phyloP scores from a whole-genome alignment of 2,113 vertebrate genomes.

The Catharus minimus region DNA sequence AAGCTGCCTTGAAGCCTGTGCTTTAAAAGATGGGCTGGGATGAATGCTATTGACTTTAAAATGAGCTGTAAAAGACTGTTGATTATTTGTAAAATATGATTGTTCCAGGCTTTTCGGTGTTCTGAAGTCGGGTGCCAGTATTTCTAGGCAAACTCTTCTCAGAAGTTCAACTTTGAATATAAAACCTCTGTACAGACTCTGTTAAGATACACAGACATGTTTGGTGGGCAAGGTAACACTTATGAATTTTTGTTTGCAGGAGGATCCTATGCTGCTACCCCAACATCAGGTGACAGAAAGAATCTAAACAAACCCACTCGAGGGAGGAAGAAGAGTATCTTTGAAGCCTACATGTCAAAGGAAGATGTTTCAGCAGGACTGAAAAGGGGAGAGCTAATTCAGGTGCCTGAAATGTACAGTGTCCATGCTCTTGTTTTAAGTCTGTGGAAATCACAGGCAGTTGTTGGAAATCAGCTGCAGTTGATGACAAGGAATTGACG shows the following conservation, averaged over 20 bases:
- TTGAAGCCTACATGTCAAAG: slow-evolving; percentile 86
- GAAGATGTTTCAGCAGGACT: slow-evolving; percentile 89
- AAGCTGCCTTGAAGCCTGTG: slow-evolving; percentile 28
- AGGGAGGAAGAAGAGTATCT: slow-evolving; percentile 85
- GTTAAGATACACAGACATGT: neutral
- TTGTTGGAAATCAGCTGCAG: neutral
- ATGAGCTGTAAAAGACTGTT: slow-evolving; percentile 8
- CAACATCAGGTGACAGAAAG: slow-evolving; percentile 75
- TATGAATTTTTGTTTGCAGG: slow-evolving; percentile 65
- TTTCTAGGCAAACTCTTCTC: slow-evolving; percentile 1
- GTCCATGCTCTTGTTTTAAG: neutral
- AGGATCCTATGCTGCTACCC: slow-evolving; percentile 49
- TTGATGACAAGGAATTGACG: neutral
- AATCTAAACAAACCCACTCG: slow-evolving; percentile 72
- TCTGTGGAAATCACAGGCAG: neutral
- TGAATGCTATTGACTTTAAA: slow-evolving; percentile 1
- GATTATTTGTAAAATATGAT: slow-evolving; percentile 4
- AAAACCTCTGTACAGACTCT: neutral
- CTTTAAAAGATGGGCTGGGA: slow-evolving; percentile 22
- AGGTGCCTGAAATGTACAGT: slow-evolving; percentile 75
- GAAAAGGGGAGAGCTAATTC: slow-evolving; percentile 90
- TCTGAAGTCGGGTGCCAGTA: neutral
- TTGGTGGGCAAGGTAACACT: neutral
- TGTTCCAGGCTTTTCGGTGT: neutral
- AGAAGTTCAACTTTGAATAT: neutral